Evolutionary conservation across 2,888 invertebrate genomes (phyloP).

Genomic region (Cheiracanthium punctorium): DNA sequence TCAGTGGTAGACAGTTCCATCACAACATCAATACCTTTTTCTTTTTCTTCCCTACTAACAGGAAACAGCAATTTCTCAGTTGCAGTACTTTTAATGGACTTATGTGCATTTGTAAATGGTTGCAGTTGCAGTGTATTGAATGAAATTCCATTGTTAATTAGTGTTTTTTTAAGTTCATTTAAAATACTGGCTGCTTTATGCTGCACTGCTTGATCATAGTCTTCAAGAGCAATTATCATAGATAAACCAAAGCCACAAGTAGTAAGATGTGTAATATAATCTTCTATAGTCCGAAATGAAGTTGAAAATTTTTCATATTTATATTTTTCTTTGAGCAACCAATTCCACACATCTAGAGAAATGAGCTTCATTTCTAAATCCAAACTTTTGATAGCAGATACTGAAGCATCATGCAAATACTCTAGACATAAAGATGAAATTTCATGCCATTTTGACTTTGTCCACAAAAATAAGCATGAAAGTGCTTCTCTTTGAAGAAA

Average conservation of each 20-base stretch:
- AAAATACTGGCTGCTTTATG: slow-evolving; percentile 30
- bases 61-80: neutral
- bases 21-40: slow-evolving; percentile 34
- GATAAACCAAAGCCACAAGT: slow-evolving; percentile 33
- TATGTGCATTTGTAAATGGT: neutral
- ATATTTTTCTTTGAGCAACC: neutral
- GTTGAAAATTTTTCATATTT: neutral
- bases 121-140: neutral
- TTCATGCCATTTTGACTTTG: neutral
- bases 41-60: slow-evolving; percentile 21
- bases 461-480: slow-evolving; percentile 17
- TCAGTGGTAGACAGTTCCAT: slow-evolving; percentile 33
- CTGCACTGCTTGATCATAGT: slow-evolving; percentile 22
- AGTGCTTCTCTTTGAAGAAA: slow-evolving; percentile 36
- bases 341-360: slow-evolving; percentile 19
- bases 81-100: neutral
- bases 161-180: neutral
- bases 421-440: slow-evolving; percentile 6
- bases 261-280: neutral
- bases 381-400: slow-evolving; percentile 22
- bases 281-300: neutral
- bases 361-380: slow-evolving; percentile 24
- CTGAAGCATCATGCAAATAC: neutral
- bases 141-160: neutral
- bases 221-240: slow-evolving; percentile 20